phyloP scores from a whole-genome alignment of 2,113 vertebrate genomes.

The Rhegmatorhina hoffmannsi region DNA sequence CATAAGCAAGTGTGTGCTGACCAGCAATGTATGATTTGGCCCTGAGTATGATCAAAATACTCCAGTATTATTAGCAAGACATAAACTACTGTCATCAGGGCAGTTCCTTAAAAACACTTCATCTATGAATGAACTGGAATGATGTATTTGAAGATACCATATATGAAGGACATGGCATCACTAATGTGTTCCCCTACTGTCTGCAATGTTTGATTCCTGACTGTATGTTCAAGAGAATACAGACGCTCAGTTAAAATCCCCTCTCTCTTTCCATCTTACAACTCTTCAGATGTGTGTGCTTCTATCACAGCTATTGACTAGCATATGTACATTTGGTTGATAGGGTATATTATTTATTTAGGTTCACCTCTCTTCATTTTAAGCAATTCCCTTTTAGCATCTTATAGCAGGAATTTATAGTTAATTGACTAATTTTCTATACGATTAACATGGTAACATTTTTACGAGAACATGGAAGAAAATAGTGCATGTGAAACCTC shows the following conservation, averaged over 20 bases:
- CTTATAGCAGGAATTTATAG: neutral
- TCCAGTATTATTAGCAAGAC: neutral
- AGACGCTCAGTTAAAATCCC: neutral
- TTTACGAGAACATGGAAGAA: neutral
- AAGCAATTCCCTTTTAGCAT: neutral
- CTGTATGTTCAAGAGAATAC: neutral
- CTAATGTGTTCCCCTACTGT: neutral
- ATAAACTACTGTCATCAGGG: neutral
- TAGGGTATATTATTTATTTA: neutral
- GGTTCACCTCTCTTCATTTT: neutral
- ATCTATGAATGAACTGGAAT: neutral
- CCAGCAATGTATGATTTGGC: neutral
- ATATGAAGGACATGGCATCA: neutral
- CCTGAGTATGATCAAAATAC: neutral
- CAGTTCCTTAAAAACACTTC: neutral
- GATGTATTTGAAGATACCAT: neutral
- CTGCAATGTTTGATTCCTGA: neutral
- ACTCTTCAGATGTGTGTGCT: neutral
- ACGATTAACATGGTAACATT: neutral
- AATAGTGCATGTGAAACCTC: neutral
- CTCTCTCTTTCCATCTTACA: neutral
- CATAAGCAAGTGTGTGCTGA: neutral
- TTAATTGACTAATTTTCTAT: slow-evolving; percentile 26
- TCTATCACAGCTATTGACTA: neutral
- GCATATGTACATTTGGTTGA: neutral